Base-by-base conservation (phyloP, 2,797 vertebrate species). In the Botia almorhae region DNA sequence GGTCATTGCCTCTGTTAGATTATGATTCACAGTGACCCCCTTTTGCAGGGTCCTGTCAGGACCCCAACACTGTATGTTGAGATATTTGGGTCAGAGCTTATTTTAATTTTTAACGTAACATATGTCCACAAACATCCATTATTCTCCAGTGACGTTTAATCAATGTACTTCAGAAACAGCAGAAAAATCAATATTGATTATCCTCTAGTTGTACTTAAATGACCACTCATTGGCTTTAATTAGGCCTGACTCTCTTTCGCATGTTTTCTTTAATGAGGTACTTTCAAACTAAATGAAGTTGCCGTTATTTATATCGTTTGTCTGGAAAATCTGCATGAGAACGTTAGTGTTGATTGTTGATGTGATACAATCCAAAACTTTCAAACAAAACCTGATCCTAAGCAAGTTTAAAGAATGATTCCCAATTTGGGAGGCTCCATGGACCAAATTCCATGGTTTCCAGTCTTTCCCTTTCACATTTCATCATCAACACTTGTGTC, bases 401-500 rank as follows among this genome's bases (percentile, higher is more conserved):
- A 16, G 56, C 64, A 76, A 71, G 68, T 64, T 69, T 70, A 48
- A 60, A 83, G 17, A 67, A 8, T 23, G 78, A 68, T 80, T 56
- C 64, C 60, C 75, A 80, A 76, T 79, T 83, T 89, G 29, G 60
- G 36, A 67, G 87, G 33, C 33, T 33, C 33, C 33, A 33, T 33
- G 33, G 33, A 91, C 88, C 74, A 64, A 90, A 93, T 92, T 88
- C 89, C 88, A 91, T 89, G 89, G 85, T 91, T 90, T 90, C 70
- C 74, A 74, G 89, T 89, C 55, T 67, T 29, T 73, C 51, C 53
- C 43, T 78, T 92, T 93, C 86, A 88, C 80, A 82, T 93, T 94
- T 93, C 88, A 84, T 88, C 90, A 89, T 91, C 87, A 91, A 89
- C 92, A 90, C 91, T 91, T 89, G 84, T 84, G 81, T 85, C 86